phyloP scores from a whole-genome alignment of 2,797 vertebrate genomes.

The Fistularia tabacaria region DNA sequence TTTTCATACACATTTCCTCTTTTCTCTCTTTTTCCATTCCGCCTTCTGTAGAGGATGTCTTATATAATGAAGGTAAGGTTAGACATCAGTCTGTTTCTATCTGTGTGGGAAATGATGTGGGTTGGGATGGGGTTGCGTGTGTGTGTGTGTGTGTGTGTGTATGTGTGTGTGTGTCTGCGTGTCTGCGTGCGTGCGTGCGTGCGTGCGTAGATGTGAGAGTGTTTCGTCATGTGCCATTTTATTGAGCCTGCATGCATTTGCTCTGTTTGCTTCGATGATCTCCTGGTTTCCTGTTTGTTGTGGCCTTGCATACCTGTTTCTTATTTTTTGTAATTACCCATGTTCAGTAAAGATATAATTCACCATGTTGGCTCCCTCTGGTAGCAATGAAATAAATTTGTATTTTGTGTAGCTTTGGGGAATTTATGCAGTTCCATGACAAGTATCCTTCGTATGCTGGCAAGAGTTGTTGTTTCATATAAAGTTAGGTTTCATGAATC shows the following conservation, averaged over 20 bases:
- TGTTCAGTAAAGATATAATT: too few relatives aligned
- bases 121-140: conserved; percentile 38
- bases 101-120: conserved; percentile 33
- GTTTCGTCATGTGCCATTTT: conserved; percentile 29
- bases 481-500: too few relatives aligned
- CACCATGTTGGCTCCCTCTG: too few relatives aligned
- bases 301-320: not conserved
- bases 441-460: too few relatives aligned
- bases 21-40: conserved; percentile 89
- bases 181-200: conserved; percentile 18
- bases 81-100: conserved; percentile 62
- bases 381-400: too few relatives aligned
- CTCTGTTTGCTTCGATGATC: conserved; percentile 47
- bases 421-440: too few relatives aligned
- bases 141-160: conserved; percentile 26
- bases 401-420: too few relatives aligned
- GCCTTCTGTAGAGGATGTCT: conserved; percentile 98
- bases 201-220: conserved; percentile 26
- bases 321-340: not conserved
- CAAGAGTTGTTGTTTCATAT: too few relatives aligned
- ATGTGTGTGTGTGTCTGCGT: conserved; percentile 24
- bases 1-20: conserved; percentile 80
- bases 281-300: conserved; percentile 63
- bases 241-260: conserved; percentile 58
- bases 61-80: conserved; percentile 99